Percentiles rank a stretch among this genome's conserved stretches.
phyloP scores from a whole-genome alignment of 2,113 vertebrate genomes.

The Labeo catla region DNA sequence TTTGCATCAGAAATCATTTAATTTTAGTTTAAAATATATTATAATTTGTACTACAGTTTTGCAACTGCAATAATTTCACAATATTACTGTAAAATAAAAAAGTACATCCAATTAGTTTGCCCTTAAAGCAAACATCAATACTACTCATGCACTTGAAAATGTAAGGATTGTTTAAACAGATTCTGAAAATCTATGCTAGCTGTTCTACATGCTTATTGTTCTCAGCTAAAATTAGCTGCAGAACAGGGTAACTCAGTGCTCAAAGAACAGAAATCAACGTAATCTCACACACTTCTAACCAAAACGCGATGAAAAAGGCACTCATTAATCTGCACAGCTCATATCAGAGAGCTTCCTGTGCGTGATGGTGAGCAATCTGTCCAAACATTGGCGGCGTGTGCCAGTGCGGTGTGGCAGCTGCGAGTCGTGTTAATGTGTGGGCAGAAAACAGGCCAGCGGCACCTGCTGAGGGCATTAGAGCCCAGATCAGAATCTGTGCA shows the following conservation, averaged over 20 bases:
- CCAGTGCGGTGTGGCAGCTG: conserved; percentile 15
- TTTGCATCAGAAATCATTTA: too few species aligned
- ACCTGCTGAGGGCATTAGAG: conserved; percentile 25
- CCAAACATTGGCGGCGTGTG: not conserved
- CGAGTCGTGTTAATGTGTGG: conserved; percentile 21
- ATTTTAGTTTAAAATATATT: too few species aligned
- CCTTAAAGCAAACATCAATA: not conserved
- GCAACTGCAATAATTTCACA: not conserved
- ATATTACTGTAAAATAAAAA: too few species aligned
- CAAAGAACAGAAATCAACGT: not conserved
- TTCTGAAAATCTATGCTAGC: not conserved
- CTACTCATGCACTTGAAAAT: not conserved
- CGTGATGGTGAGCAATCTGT: not conserved
- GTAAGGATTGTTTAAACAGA: not conserved
- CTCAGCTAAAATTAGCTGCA: not conserved
- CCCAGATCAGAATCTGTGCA: conserved; percentile 18
- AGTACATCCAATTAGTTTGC: too few species aligned
- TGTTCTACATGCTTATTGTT: not conserved
- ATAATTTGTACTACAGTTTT: too few species aligned
- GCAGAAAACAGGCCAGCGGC: conserved; percentile 25
- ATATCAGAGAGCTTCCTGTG: not conserved
- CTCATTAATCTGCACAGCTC: not conserved
- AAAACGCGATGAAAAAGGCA: not conserved
- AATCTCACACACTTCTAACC: not conserved
- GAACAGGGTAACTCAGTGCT: not conserved